Base-by-base conservation (phyloP, 2,888 invertebrate species). In the Hanleya hanleyi region DNA sequence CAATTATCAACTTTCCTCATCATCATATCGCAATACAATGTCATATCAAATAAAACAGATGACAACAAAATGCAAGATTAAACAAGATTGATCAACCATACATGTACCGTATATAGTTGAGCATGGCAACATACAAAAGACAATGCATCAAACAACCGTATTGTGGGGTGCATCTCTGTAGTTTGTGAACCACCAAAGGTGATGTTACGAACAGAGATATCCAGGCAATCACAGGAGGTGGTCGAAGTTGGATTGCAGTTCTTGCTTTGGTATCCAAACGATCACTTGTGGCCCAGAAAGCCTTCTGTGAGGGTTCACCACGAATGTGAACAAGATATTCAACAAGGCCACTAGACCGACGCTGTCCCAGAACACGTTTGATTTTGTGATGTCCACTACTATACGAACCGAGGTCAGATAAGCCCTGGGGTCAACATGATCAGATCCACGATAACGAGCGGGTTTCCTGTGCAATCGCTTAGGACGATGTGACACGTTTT, bases 301-400 rank as follows among this genome's bases (percentile, higher is more conserved):
- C 66, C 66, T 71, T 74, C 64, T 76, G 69, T 5, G 73, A 50
- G 41, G 77, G 75, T 71, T 75, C 71, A 29, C 77, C 73, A n/a
- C 64, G 57, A 36, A 71, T 47, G 9, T 75, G 75, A 5, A 71
- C 71, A 33, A 78, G 67, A 74, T 69, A 74, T 49, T 76, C 68
- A 9, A 73, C 6, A 38, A 71, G 70, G 61, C 64, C 62, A 49
- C 41, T 9, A 32, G 73, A 73, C 22, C 74, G 49, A 36, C 74
- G 69, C 67, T 78, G 76, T 35, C 70, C 74, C 1, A 78, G 26
- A 32, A 78, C 66, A 15, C 71, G 57, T 38, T 74, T 78, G 7
- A 74, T 38, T 49, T 76, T 74, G 0, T 70, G 26, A 57, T 41
- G 26, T 22, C 35, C 64, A 36, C 26, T 1, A 35, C 22, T 18